Conservation (phyloP, 2,888 invertebrate species). For the Osmoderma eremita region DNA sequence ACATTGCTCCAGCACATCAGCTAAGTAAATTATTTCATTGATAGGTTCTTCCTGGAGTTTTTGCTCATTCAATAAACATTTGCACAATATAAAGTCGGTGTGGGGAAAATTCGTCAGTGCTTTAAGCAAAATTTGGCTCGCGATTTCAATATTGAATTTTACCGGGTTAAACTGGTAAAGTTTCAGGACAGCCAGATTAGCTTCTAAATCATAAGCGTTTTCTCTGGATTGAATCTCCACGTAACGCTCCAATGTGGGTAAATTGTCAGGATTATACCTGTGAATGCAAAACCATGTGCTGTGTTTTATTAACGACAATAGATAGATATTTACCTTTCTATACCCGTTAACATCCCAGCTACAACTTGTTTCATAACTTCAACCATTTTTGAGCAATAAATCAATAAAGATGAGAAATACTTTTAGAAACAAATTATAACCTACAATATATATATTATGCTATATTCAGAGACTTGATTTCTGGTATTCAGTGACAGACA, state of each 20-base stretch:
- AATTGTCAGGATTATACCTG: constrained; percentile 97
- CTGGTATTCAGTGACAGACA: too few species aligned
- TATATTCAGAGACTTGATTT: too few species aligned
- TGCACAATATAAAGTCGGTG: constrained; percentile 97
- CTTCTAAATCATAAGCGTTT: constrained; percentile 96
- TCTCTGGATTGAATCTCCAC: constrained; percentile 93
- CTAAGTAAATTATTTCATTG: constrained; percentile 86
- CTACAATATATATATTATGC: too few species aligned
- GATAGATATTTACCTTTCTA: constrained; percentile 78
- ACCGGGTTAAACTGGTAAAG: constrained; percentile 96
- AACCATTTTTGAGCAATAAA: constrained; percentile 67
- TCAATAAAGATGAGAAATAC: not conserved
- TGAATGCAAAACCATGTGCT: constrained; percentile 49
- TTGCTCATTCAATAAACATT: constrained; percentile 89
- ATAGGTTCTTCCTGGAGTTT: constrained; percentile 87
- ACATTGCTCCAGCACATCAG: constrained; percentile 91
- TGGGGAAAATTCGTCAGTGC: constrained; percentile 97
- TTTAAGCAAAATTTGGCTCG: constrained; percentile 91
- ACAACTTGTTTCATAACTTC: constrained; percentile 89
- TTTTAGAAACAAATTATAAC: not conserved
- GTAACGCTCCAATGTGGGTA: constrained; percentile 89
- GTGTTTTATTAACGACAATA: not conserved
- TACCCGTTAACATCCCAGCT: constrained; percentile 87
- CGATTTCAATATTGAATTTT: constrained; percentile 84
- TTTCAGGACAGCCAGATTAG: constrained; percentile 95